Evolutionary conservation across 2,797 vertebrate genomes (phyloP), one percentile per base, ranked within the genome.

Genomic region (Spheniscus humboldti): DNA sequence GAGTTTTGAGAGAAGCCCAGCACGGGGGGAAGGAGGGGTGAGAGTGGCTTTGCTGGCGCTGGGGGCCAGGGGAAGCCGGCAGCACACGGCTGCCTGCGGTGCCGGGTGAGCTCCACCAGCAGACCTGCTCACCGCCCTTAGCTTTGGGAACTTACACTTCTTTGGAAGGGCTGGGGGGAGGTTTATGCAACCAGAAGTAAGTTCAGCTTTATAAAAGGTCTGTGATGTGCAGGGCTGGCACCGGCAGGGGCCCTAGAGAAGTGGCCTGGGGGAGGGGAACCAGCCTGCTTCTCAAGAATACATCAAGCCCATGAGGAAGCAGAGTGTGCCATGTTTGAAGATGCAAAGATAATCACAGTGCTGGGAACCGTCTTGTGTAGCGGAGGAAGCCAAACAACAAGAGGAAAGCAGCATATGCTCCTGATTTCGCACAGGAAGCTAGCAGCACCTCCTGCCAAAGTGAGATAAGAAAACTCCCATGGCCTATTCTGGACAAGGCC

Each of bases 301-400:
- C 99, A 99, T 99, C 99, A 99, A 99, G 99, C 99, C 98, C 98
- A 99, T 99, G 98, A 99, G 99, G 99, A 99, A 99, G 99, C 98
- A 98, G 98, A 99, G 99, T 99, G 98, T 99, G 99, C 99, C 99
- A 99, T 99, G 99, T 99, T 99, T 99, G 99, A 99, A 99, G 99
- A 99, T 99, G 98, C 99, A 99, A 98, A 99, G 99, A 99, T 99
- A 99, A 99, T 99, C 98, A 98, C 97, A 98, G 98, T 99, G 99
- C 99, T 99, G 99, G 99, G 99, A 99, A 99, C 99, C 98, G 98
- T 99, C 99, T 99, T 98, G 98, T 98, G 98, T 98, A 98, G 98
- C 96, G 98, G 99, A 99, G 99, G 99, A 99, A 99, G 99, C 98
- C 98, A 99, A 99, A 99, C 99, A 99, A 99, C 99, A 98, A 99